Evolutionary conservation across 2,888 invertebrate species (phyloP), one percentile per base, ranked within the genome.

Genomic region (Alsophila aescularia): DNA sequence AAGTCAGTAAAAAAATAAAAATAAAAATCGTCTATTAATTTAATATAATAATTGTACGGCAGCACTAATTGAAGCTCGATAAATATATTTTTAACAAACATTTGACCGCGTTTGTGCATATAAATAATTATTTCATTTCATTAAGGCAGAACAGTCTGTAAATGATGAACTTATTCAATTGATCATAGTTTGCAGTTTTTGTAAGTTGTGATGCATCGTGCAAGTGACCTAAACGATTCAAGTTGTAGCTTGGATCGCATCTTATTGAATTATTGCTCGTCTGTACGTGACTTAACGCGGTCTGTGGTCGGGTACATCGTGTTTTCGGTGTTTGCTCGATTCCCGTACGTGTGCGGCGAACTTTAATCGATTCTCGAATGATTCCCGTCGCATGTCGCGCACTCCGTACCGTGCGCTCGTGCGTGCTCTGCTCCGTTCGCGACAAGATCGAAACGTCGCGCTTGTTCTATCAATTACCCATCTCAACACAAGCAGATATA

Each of bases 211-310:
- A 52, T 58, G 60, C 58, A 68, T 68, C 66, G 66, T 68, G 70
- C 71, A 72, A 73, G 72, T 72, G 72, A 72, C 75, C 62, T 73
- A 72, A 78, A 79, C 75, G 77, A 77, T 79, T 76, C 73, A 69
- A 72, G 72, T 77, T 68, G 75, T 70, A 75, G 74, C 76, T 76
- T 72, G 80, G 81, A 81, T 85, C 73, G 80, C 73, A 72, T 75
- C 79, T 85, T 86, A 87, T 87, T 87, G 86, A 87, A 87, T 87
- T 87, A 87, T 84, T 76, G 82, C 72, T 77, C 57, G 66, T 67
- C 52, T 60, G 74, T 65, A 87, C 85, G 88, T 86, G 88, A 85
- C 79, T 67, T 64, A 72, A 70, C 72, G 69, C 67, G 66, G 60
- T 45, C 67, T 66, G 74, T 67, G 79, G 75, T 71, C 79, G 79